phyloP scores from a whole-genome alignment of 2,888 invertebrate species.

The Plebejus anna region DNA sequence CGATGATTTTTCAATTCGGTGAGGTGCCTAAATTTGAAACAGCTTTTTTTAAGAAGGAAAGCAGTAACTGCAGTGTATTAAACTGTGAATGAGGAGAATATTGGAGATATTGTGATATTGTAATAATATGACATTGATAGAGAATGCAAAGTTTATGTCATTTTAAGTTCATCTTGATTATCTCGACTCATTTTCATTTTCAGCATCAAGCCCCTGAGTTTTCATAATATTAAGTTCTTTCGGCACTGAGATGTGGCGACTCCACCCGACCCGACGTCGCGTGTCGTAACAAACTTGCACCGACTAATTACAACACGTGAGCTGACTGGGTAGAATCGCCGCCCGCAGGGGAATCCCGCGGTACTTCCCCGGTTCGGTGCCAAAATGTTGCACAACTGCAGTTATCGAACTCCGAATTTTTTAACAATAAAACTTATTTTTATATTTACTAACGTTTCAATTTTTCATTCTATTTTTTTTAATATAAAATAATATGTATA shows the following conservation, averaged over 20 bases:
- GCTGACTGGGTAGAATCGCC: background rate
- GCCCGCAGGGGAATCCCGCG: background rate
- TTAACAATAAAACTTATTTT: background rate
- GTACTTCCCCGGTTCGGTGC: background rate
- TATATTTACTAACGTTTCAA: background rate
- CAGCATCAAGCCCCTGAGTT: background rate
- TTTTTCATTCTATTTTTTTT: background rate
- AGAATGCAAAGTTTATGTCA: background rate
- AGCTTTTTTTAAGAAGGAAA: too few relatives aligned
- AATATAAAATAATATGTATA: background rate
- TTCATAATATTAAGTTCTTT: constrained; percentile 8
- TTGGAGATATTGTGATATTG: too few relatives aligned
- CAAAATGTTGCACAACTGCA: background rate
- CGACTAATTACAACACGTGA: constrained; percentile 6
- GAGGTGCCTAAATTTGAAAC: too few relatives aligned
- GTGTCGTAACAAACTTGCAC: background rate
- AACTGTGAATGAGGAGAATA: too few relatives aligned
- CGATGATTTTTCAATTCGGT: too few relatives aligned
- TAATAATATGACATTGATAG: too few relatives aligned
- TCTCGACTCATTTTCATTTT: background rate
- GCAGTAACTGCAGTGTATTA: too few relatives aligned
- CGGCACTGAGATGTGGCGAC: background rate
- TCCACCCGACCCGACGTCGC: background rate
- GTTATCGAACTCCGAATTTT: background rate
- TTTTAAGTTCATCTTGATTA: background rate